Conservation (phyloP, 2,113 vertebrate species). For the Chloebia gouldiae region DNA sequence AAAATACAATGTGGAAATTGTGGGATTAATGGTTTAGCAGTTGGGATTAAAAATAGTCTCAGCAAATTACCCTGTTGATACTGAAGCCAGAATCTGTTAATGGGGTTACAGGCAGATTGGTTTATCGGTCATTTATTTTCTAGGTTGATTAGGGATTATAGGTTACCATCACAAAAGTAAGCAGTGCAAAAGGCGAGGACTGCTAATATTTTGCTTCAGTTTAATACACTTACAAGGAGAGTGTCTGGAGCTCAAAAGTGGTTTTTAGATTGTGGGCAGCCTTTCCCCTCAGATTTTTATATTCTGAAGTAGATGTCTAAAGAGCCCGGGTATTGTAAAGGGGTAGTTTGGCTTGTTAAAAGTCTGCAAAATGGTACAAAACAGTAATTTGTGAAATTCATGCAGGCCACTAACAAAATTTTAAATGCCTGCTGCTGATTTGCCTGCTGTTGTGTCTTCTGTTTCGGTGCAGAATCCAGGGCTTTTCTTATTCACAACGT, state of each 20-base stretch:
- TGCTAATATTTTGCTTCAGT: not conserved
- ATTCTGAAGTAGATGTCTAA: not conserved
- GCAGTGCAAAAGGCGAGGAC: not conserved
- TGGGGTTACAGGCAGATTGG: slow-evolving; percentile 64
- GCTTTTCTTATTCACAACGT: not conserved
- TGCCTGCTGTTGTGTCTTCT: not conserved
- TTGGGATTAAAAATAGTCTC: slow-evolving; percentile 70
- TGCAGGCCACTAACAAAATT: not conserved
- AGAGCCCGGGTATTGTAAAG: not conserved
- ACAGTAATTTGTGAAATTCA: not conserved
- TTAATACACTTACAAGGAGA: not conserved
- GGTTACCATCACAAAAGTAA: slow-evolving; percentile 3
- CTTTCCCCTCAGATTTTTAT: not conserved
- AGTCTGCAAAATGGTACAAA: not conserved
- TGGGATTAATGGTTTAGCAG: slow-evolving; percentile 77
- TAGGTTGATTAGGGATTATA: slow-evolving; percentile 68
- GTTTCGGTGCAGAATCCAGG: not conserved
- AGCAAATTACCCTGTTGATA: slow-evolving; percentile 68
- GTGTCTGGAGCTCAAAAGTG: not conserved
- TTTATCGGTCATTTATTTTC: slow-evolving; percentile 66
- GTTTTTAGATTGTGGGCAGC: not conserved
- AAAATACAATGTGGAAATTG: slow-evolving; percentile 65
- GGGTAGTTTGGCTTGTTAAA: not conserved
- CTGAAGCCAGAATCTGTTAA: slow-evolving; percentile 64
- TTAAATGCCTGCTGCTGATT: not conserved